Conservation (phyloP, 2,888 invertebrate species). For the Ochropacha duplaris region DNA sequence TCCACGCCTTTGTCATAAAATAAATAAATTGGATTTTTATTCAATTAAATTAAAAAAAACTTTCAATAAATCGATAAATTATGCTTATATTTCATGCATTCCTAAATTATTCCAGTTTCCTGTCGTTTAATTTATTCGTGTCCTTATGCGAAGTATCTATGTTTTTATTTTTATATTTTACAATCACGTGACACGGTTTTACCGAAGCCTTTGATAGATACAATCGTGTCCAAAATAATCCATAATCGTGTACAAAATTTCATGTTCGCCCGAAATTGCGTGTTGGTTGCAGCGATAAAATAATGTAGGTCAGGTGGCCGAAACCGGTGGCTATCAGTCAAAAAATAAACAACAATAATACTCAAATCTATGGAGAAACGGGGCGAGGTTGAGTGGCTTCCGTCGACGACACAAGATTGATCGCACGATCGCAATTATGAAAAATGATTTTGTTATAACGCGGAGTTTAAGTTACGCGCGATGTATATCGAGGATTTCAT, state of each 20-base stretch:
- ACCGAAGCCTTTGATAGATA: constrained; percentile 13
- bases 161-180: not conserved
- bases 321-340: constrained; percentile 60
- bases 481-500: not conserved
- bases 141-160: not conserved
- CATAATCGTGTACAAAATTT: constrained; percentile 12
- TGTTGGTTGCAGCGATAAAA: constrained; percentile 54
- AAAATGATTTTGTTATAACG: constrained; percentile 67
- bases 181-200: not conserved
- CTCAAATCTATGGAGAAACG: constrained; percentile 49
- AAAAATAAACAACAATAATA: constrained; percentile 69
- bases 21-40: constrained; percentile 1
- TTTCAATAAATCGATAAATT: not conserved
- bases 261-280: constrained; percentile 44
- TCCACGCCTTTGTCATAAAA: constrained; percentile 2
- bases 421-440: constrained; percentile 73
- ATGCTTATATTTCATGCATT: not conserved
- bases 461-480: constrained; percentile 26
- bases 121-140: not conserved
- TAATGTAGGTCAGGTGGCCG: constrained; percentile 55
- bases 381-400: constrained; percentile 74
- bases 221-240: constrained; percentile 27
- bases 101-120: not conserved
- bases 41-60: not conserved
- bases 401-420: constrained; percentile 73